These are phyloP conservation scores for Fragum whitleyi DNA, from an alignment of 2,888 invertebrate genomes.

Conservation along the genomic window DNA sequence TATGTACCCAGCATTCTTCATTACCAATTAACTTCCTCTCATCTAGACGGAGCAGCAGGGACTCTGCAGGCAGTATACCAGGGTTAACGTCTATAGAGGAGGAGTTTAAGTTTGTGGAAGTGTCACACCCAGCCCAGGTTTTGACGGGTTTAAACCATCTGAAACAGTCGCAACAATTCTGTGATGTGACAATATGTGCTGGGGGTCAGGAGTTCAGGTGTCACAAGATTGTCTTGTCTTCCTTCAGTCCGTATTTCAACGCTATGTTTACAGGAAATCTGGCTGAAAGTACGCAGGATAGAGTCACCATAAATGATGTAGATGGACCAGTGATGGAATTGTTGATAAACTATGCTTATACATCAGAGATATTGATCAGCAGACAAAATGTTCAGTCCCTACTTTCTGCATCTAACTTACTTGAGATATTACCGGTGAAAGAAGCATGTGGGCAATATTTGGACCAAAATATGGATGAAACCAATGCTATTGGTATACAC, in stretches of 20 bases:
- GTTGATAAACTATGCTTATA: conserved; percentile 96
- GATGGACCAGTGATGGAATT: conserved; percentile 93
- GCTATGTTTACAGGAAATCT: conserved; percentile 98
- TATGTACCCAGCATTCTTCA: conserved; percentile 13
- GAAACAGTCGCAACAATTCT: conserved; percentile 94
- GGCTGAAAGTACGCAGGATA: conserved; percentile 94
- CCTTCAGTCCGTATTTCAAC: conserved; percentile 96
- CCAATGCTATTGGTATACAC: conserved; percentile 96
- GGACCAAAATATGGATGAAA: conserved; percentile 95
- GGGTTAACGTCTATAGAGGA: conserved; percentile 68
- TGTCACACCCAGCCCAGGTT: conserved; percentile 82
- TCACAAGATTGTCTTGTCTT: conserved; percentile 94
- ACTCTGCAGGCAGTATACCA: conserved; percentile 57
- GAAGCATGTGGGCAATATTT: conserved; percentile 95
- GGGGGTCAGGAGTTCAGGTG: conserved; percentile 94
- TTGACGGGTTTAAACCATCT: conserved; percentile 90
- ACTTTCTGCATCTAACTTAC: conserved; percentile 96
- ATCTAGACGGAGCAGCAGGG: conserved; percentile 49
- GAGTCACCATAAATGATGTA: conserved; percentile 85
- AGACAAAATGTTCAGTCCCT: conserved; percentile 96
- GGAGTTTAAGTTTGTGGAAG: conserved; percentile 84
- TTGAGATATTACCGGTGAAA: conserved; percentile 89
- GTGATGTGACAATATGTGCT: conserved; percentile 90
- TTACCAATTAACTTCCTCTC: conserved; percentile 5
- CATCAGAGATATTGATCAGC: conserved; percentile 94